phyloP scores from a whole-genome alignment of 1,140 invertebrate species.

The Drosophila eugracilis region DNA sequence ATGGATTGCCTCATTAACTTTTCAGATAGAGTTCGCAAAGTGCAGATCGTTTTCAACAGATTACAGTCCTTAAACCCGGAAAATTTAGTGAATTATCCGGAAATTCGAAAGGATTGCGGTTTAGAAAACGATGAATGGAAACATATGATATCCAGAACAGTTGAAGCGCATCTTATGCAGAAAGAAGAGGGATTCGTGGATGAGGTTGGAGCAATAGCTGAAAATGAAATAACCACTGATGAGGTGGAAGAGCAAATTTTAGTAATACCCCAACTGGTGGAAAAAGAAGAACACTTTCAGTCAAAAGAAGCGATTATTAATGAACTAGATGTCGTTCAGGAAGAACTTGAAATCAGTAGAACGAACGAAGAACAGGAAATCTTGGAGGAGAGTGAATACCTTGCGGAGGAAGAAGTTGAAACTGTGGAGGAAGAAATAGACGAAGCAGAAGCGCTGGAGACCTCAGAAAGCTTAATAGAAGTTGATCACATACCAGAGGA shows the following conservation, averaged over 20 bases:
- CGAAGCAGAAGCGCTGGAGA: constrained; percentile 7
- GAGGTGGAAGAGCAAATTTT: not conserved
- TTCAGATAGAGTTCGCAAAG: constrained; percentile 68
- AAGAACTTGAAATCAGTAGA: not conserved
- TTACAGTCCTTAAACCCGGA: constrained; percentile 34
- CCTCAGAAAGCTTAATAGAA: constrained; percentile 4
- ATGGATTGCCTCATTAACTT: constrained; percentile 64
- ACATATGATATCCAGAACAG: constrained; percentile 38
- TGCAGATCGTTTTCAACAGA: constrained; percentile 62
- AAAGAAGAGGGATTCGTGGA: not conserved
- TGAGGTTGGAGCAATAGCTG: constrained; percentile 3
- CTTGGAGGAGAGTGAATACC: not conserved
- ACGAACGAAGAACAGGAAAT: too few relatives aligned
- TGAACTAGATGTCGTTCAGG: constrained; percentile 11
- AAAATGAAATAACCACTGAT: not conserved
- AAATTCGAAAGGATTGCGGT: constrained; percentile 54
- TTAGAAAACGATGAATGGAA: constrained; percentile 47
- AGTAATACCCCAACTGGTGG: not conserved
- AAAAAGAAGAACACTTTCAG: not conserved
- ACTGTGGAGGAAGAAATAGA: constrained; percentile 10
- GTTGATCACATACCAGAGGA: not conserved
- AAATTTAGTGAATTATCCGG: constrained; percentile 19
- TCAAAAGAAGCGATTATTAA: constrained; percentile 11
- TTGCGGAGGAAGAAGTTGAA: constrained; percentile 1
- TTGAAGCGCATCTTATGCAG: not conserved